Evolutionary conservation across 1,140 invertebrate genomes (phyloP), one percentile per base, ranked within the genome.

Genomic region (Lasioglossum baleicum): DNA sequence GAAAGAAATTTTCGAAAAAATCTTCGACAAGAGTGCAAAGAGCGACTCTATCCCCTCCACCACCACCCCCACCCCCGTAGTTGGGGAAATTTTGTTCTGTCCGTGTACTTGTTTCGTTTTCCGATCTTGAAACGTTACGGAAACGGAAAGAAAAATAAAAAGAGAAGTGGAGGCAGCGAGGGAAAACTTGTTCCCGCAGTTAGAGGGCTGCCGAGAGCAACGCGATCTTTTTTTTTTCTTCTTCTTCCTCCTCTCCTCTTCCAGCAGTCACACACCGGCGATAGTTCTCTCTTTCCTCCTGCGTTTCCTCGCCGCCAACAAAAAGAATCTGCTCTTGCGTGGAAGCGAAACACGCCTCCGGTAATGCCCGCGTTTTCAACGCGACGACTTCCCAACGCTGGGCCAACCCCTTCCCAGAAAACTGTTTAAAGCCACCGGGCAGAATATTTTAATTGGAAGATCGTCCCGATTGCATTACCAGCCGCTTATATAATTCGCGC

Each of bases 401-500:
- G 35, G n/a, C 20, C 51, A 44, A 66, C 60, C 79, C 66, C 74
- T 65, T 70, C 73, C 73, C 66, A 56, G 73, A 69, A 35, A 74
- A 83, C 73, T 85, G 84, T 86, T 83, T 83, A 83, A 83, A 86
- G 35, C 65, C 85, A 86, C 26, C 81, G 40, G 70, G 77, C 81
- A 81, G 85, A 86, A 86, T 86, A 86, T 86, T 86, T 86, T 86
- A 86, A 86, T 86, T 86, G 77, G 79, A 72, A 86, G 85, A 86
- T 86, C 71, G 58, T 78, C 76, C 65, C 73, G 84, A 81, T 83
- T 85, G 63, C 81, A 65, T 82, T 80, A 69, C 76, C 76, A 65
- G 61, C 56, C 65, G 75, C 40, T 73, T 72, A 61, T 26, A 65
- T 73, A 83, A 86, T 86, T 86, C 77, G 22, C 72, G 48, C 40